phyloP scores from a whole-genome alignment of 2,113 vertebrate genomes.

The Tamias sibiricus region DNA sequence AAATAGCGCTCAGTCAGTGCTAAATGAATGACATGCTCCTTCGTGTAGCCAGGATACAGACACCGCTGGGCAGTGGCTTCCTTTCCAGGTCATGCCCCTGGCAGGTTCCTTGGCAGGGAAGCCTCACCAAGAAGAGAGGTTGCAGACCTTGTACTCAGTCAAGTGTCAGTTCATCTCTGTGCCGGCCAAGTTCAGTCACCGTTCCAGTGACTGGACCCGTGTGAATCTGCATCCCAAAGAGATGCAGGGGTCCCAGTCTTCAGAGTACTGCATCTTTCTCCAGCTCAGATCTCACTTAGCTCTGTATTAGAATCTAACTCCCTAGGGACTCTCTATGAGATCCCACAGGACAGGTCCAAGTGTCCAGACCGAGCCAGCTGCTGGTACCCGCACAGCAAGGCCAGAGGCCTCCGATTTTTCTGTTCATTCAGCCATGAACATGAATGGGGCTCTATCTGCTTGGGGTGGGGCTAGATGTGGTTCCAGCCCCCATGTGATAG shows the following conservation, averaged over 20 bases:
- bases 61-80: neutral
- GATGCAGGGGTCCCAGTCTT: rapidly evolving
- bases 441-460: neutral
- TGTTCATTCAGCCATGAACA: neutral
- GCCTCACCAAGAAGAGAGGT: neutral
- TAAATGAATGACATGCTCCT: neutral
- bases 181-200: neutral
- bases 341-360: neutral
- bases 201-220: rapidly evolving
- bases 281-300: too few relatives aligned
- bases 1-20: neutral
- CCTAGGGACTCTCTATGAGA: neutral
- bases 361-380: neutral
- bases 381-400: neutral
- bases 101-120: neutral
- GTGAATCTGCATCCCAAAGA: neutral
- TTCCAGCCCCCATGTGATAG: neutral
- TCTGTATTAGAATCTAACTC: neutral
- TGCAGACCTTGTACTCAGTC: neutral
- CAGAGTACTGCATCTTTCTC: rapidly evolving
- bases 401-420: neutral
- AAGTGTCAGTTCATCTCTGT: neutral
- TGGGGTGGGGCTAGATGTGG: rapidly evolving
- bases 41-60: neutral
- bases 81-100: neutral